Evolutionary conservation across 2,113 vertebrate genomes (phyloP), one percentile per base, ranked within the genome.

Genomic region (Lophius piscatorius): DNA sequence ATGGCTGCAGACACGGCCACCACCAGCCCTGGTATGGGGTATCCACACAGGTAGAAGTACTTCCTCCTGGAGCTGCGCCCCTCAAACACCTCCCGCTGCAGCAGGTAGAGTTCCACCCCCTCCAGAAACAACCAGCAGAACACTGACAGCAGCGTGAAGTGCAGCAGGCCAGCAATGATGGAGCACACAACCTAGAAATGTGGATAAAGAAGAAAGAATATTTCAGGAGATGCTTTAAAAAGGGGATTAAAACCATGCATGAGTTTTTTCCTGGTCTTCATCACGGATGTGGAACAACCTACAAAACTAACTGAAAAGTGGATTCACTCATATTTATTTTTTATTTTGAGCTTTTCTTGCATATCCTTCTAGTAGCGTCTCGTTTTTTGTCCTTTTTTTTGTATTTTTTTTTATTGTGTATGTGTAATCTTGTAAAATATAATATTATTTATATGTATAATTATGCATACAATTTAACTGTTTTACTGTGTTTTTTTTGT

Each of bases 71-170:
- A 95, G 50, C 92, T 93, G 9, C 94, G 93, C 28, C 94, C 94
- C 65, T 96, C 94, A 10, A 96, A 96, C 22, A 95, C 94, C 71
- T 96, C 95, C 52, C 95, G 91, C 85, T 97, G 89, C 83, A 96
- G 90, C 67, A 96, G 85, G 72, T 95, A 96, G 48, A 97, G 93
- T 40, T 97, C 95, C 50, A 97, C 91, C 0, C 90, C 94, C 75
- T 98, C 95, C 75, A 97, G 90, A 71, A 94, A 98, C 66, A 96
- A 88, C 95, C 95, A 98, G 74, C 93, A 96, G 87, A 98, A 98
- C 26, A 95, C 93, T 0, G 95, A 93, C 63, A 98, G 91, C 86
- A 95, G 91, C 50, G 94, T 95, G 85, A 95, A 96, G 81, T 98
- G 95, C 67, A 97, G 90, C 59, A 97, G 76, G 29, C 94, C 95